phyloP scores from a whole-genome alignment of 2,888 invertebrate genomes.

The Buathra laborator region DNA sequence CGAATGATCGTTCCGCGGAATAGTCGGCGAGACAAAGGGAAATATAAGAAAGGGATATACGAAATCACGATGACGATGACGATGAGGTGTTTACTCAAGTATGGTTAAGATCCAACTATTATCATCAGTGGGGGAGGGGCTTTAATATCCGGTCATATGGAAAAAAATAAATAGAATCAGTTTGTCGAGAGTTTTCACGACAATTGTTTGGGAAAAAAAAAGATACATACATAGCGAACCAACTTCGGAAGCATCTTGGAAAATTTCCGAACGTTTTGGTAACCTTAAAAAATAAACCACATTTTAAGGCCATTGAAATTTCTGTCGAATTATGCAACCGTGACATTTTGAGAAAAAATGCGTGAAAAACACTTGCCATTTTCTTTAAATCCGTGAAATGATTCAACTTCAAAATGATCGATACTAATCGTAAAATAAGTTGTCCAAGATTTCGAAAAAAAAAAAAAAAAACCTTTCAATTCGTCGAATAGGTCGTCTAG shows the following conservation, averaged over 20 bases:
- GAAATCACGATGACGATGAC: conserved; percentile 20
- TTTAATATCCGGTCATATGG: not conserved
- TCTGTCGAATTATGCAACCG: too few relatives aligned
- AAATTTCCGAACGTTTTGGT: too few relatives aligned
- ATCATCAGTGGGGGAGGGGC: not conserved
- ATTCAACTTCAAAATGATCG: too few relatives aligned
- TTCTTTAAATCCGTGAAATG: too few relatives aligned
- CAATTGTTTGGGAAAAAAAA: too few relatives aligned
- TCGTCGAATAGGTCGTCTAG: not conserved
- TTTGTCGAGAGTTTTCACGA: too few relatives aligned
- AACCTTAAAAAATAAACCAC: too few relatives aligned
- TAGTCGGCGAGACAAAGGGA: not conserved
- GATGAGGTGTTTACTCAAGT: not conserved
- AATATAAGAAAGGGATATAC: conserved; percentile 14
- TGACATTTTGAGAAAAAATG: too few relatives aligned
- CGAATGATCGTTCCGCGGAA: not conserved
- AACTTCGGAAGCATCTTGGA: too few relatives aligned
- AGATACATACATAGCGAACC: too few relatives aligned
- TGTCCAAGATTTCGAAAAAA: not conserved
- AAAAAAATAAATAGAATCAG: not conserved
- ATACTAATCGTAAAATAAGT: not conserved
- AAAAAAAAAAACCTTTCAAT: not conserved
- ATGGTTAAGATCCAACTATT: not conserved
- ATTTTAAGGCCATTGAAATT: too few relatives aligned
- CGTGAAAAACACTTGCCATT: too few relatives aligned